phyloP scores from a whole-genome alignment of 2,888 invertebrate species.

The Ecdyonurus torrentis region DNA sequence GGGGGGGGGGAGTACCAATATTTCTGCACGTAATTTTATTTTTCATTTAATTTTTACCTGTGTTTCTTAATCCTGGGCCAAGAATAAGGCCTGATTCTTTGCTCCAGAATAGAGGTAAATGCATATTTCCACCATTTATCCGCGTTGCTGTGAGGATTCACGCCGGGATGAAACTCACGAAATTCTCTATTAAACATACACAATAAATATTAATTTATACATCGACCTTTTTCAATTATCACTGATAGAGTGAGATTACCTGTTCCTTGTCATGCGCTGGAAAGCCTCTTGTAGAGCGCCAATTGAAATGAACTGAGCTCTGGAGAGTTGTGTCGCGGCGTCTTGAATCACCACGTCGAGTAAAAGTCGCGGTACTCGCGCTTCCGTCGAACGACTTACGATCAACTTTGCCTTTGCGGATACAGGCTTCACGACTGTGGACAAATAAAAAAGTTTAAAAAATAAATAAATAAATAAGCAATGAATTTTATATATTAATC shows the following conservation, averaged over 20 bases:
- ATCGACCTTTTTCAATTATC: slow-evolving; percentile 2
- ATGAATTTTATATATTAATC: too few species aligned
- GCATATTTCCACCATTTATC: slow-evolving; percentile 64
- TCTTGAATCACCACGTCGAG: slow-evolving; percentile 54
- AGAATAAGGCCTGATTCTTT: slow-evolving; percentile 52
- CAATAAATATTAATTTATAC: slow-evolving; percentile 1
- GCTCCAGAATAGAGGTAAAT: slow-evolving; percentile 48
- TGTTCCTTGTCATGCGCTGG: slow-evolving; percentile 43
- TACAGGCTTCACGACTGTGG: slow-evolving; percentile 56
- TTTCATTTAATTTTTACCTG: slow-evolving; percentile 25
- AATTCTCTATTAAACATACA: slow-evolving; percentile 42
- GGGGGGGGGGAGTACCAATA: too few species aligned
- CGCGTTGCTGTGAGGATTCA: slow-evolving; percentile 36
- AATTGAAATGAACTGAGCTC: slow-evolving; percentile 51
- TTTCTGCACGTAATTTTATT: too few species aligned
- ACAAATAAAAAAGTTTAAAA: too few species aligned
- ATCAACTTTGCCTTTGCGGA: slow-evolving; percentile 61
- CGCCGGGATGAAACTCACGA: slow-evolving; percentile 42
- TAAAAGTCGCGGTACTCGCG: slow-evolving; percentile 42
- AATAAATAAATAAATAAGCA: too few species aligned
- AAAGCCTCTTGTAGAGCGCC: slow-evolving; percentile 27
- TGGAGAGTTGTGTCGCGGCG: slow-evolving; percentile 52
- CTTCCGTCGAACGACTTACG: slow-evolving; percentile 45
- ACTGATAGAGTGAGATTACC: slow-evolving; percentile 29
- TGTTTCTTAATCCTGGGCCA: slow-evolving; percentile 54